Conservation (phyloP, 2,113 vertebrate genomes). For the Corythaixoides concolor region DNA sequence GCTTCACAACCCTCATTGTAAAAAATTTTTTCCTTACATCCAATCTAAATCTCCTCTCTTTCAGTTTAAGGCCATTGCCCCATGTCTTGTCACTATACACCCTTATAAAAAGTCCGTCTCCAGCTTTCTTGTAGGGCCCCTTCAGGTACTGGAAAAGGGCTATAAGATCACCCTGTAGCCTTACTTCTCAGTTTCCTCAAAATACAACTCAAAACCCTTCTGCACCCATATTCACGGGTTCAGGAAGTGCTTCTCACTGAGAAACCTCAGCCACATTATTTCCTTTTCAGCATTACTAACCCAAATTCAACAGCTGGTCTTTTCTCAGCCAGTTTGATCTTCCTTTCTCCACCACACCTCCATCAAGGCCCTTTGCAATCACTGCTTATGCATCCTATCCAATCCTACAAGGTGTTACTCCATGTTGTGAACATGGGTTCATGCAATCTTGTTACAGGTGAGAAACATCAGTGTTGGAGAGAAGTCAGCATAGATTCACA, state of each 20-base stretch:
- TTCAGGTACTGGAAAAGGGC: no score
- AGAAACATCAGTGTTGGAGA: neutral
- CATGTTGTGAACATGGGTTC: neutral
- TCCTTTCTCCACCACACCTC: neutral
- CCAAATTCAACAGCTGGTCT: neutral
- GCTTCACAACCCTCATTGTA: no score
- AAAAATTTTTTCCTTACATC: no score
- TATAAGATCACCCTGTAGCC: neutral
- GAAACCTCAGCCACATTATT: neutral
- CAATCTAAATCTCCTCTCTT: no score
- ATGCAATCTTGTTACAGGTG: neutral
- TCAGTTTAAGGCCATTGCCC: no score
- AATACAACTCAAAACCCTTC: neutral
- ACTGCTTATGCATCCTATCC: neutral
- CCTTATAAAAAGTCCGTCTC: no score
- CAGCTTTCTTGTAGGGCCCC: no score
- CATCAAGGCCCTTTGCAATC: neutral
- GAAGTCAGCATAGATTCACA: neutral
- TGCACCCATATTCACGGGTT: neutral
- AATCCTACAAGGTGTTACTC: neutral
- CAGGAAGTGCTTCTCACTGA: neutral
- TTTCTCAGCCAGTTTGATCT: neutral
- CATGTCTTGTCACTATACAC: no score
- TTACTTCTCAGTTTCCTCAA: neutral
- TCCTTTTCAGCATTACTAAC: neutral